A percentile compares a stretch with the other conserved stretches of the same genome.
Conservation (phyloP, 2,113 vertebrate species). For the Cryptotis parvus region DNA sequence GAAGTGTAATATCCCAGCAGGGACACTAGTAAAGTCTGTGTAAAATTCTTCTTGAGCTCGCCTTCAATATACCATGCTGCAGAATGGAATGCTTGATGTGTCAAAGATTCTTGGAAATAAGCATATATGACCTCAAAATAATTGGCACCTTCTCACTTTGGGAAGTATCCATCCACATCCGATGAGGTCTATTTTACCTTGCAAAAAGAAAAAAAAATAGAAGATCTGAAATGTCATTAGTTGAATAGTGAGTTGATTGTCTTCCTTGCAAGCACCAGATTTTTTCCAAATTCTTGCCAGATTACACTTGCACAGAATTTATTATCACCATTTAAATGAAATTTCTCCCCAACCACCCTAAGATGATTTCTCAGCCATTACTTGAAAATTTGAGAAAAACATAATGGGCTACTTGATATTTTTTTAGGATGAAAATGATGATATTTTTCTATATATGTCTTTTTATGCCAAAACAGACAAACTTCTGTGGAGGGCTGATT, state of each 20-base stretch:
- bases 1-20: background rate
- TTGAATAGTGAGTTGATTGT: background rate
- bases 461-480: background rate
- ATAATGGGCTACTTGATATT: background rate
- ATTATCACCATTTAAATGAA: background rate
- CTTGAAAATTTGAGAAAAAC: background rate
- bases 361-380: background rate
- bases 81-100: background rate
- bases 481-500: background rate
- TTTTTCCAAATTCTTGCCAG: background rate
- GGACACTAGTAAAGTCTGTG: background rate
- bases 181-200: background rate
- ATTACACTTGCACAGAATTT: background rate
- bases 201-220: background rate
- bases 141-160: background rate
- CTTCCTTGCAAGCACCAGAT: background rate
- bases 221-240: background rate
- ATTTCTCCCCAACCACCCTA: background rate
- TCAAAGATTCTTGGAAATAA: background rate
- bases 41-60: background rate
- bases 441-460: background rate
- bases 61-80: background rate
- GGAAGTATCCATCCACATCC: background rate
- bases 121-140: background rate
- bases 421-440: background rate